A percentile compares a stretch with the other conserved stretches of the same genome.
These are phyloP conservation scores for Agrypnia vestita DNA, from an alignment of 1,140 invertebrate species.

Conservation along the genomic window DNA sequence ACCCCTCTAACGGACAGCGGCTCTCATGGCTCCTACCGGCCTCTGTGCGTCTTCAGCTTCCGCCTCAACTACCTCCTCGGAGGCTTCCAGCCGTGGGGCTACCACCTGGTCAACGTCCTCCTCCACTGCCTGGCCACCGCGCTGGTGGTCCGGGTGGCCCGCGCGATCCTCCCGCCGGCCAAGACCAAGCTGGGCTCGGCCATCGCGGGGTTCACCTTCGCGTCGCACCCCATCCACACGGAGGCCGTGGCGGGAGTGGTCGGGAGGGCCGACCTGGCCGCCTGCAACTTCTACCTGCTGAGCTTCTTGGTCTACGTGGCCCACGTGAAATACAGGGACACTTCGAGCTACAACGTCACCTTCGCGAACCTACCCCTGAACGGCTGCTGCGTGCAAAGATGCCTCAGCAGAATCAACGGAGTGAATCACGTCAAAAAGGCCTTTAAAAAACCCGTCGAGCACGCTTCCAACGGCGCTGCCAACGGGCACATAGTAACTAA, in stretches of 20 bases:
- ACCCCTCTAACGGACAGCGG: slow-evolving; percentile 88
- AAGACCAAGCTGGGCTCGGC: slow-evolving; percentile 78
- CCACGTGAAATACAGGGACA: slow-evolving; percentile 76
- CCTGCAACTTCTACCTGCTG: slow-evolving; percentile 91
- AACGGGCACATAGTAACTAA: slow-evolving; percentile 56
- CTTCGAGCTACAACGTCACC: slow-evolving; percentile 38
- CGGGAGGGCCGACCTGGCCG: slow-evolving; percentile 93
- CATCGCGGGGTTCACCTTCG: slow-evolving; percentile 90
- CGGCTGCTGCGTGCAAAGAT: slow-evolving; percentile 54
- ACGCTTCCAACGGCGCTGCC: slow-evolving; percentile 33
- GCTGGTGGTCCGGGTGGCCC: slow-evolving; percentile 83
- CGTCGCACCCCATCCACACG: slow-evolving; percentile 96
- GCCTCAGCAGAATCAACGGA: slow-evolving; percentile 52
- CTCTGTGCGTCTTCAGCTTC: slow-evolving; percentile 93
- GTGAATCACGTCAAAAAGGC: slow-evolving; percentile 52
- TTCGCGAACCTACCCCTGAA: slow-evolving; percentile 51
- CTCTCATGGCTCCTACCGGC: slow-evolving; percentile 95
- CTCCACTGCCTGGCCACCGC: slow-evolving; percentile 88
- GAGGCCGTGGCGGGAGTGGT: slow-evolving; percentile 98
- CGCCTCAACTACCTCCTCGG: slow-evolving; percentile 92
- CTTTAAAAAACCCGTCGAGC: slow-evolving; percentile 51
- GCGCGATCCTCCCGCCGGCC: slow-evolving; percentile 76
- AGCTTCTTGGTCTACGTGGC: slow-evolving; percentile 88
- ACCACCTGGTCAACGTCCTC: slow-evolving; percentile 92
- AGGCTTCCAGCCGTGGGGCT: slow-evolving; percentile 91